These are phyloP conservation scores for Anolis apletophallus DNA, from an alignment of 2,797 vertebrate species.

Conservation along the genomic window DNA sequence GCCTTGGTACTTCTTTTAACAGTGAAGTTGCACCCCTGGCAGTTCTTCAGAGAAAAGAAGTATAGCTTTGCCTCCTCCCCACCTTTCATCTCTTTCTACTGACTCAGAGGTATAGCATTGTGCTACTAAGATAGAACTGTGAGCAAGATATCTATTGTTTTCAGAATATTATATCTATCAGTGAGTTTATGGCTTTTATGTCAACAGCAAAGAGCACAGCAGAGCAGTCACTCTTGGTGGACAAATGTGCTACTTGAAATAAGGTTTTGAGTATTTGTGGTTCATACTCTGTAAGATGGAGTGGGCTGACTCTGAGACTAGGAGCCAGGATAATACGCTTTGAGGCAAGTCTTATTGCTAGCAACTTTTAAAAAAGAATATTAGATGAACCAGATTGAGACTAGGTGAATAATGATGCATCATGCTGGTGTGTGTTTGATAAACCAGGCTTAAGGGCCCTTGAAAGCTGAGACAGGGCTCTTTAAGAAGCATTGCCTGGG, in stretches of 20 bases:
- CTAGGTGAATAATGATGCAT: neutral
- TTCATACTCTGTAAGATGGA: neutral
- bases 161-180: neutral
- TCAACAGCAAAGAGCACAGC: neutral
- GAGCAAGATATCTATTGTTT: neutral
- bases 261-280: neutral
- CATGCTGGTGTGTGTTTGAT: neutral
- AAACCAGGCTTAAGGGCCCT: neutral
- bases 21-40: no score
- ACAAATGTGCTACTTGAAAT: neutral
- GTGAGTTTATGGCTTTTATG: neutral
- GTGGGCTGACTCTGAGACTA: neutral
- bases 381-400: neutral
- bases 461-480: neutral
- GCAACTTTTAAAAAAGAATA: neutral
- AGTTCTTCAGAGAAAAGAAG: neutral
- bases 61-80: neutral
- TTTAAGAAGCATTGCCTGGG: constrained; percentile 2
- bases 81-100: neutral
- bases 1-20: no score
- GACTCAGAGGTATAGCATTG: no score
- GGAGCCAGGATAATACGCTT: neutral
- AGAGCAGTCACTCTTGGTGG: neutral
- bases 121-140: neutral
- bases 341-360: constrained; percentile 4